A percentile compares a stretch with the other conserved stretches of the same genome.
Evolutionary conservation across 1,140 invertebrate species (phyloP).

Genomic region (Piezodorus guildinii): DNA sequence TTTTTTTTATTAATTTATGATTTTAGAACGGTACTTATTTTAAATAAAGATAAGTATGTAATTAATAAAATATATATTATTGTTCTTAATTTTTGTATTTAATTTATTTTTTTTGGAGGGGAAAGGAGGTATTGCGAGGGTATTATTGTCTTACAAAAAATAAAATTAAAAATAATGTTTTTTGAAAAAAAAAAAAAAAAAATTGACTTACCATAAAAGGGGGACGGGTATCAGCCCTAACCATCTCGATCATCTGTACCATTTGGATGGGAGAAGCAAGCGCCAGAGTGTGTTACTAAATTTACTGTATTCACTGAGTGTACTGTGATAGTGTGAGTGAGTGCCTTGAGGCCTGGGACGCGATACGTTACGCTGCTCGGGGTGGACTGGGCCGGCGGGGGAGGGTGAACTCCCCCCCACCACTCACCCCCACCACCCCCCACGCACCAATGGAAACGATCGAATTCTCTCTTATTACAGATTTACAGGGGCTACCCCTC

Average conservation of each 20-base stretch:
- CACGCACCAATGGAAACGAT: slow-evolving; percentile 25
- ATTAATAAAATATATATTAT: no score
- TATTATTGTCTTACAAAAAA: no score
- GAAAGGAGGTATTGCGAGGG: no score
- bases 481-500: slow-evolving; percentile 20
- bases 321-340: not conserved
- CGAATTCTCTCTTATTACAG: slow-evolving; percentile 26
- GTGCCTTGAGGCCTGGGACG: not conserved
- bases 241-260: slow-evolving; percentile 25
- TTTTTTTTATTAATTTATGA: no score
- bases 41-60: no score
- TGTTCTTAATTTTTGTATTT: no score
- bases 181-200: no score
- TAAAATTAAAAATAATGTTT: no score
- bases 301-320: not conserved
- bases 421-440: slow-evolving; percentile 16
- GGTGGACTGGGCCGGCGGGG: slow-evolving; percentile 7
- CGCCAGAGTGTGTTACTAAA: slow-evolving; percentile 10
- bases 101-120: no score
- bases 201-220: slow-evolving; percentile 19
- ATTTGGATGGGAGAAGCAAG: slow-evolving; percentile 19
- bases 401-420: slow-evolving; percentile 5
- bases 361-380: not conserved
- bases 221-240: slow-evolving; percentile 22
- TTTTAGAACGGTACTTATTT: no score